phyloP scores from a whole-genome alignment of 2,888 invertebrate species.

The Sycophila texana region DNA sequence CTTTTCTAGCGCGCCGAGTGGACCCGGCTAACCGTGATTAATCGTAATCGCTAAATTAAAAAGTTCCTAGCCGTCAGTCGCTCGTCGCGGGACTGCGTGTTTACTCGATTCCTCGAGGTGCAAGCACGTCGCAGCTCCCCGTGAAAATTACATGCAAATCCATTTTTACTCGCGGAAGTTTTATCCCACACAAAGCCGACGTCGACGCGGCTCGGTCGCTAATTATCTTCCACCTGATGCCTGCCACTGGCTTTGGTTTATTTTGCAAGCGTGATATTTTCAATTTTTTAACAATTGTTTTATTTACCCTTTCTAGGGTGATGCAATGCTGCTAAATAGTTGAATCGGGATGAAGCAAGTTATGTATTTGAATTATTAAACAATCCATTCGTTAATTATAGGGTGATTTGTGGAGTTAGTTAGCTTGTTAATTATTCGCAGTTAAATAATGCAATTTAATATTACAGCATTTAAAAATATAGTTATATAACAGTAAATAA shows the following conservation, averaged over 20 bases:
- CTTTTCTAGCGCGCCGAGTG: conserved; percentile 7
- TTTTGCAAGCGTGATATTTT: not conserved
- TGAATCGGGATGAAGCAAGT: no score
- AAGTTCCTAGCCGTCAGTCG: conserved; percentile 25
- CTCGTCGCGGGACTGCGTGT: conserved; percentile 28
- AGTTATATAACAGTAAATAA: no score
- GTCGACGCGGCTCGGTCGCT: conserved; percentile 6
- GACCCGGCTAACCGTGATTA: conserved; percentile 30
- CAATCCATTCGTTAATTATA: no score
- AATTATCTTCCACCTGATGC: conserved; percentile 26
- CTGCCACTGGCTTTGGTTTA: no score
- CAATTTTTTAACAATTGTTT: not conserved
- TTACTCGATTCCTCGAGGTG: conserved; percentile 29
- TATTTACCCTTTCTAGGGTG: not conserved
- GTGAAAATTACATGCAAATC: conserved; percentile 50
- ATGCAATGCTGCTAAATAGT: not conserved
- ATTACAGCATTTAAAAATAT: no score
- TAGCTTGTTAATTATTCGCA: not conserved
- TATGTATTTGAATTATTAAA: no score
- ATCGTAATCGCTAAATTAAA: conserved; percentile 48
- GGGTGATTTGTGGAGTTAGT: no score
- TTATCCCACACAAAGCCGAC: conserved; percentile 31
- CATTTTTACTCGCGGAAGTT: conserved; percentile 30
- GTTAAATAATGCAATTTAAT: no score
- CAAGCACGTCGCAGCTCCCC: not conserved